phyloP scores from a whole-genome alignment of 2,113 vertebrate species.

The Cynocephalus volans region DNA sequence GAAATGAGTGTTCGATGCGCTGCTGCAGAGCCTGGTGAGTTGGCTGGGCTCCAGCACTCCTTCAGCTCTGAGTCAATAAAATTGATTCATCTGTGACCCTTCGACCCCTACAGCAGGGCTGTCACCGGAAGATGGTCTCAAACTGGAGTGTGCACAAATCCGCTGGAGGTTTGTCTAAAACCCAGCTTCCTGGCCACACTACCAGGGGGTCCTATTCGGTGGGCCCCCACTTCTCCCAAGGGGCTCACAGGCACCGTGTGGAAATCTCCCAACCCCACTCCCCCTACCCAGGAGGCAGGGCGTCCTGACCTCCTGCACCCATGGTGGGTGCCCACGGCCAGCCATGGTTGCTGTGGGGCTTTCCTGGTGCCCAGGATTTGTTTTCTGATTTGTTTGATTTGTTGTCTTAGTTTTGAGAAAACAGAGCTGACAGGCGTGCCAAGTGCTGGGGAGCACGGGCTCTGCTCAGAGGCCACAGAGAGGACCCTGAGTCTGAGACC shows the following conservation, averaged over 20 bases:
- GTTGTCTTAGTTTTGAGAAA: background rate
- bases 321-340: rapidly evolving
- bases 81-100: conserved; percentile 66
- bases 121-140: conserved; percentile 31
- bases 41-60: background rate
- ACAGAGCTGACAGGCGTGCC: background rate
- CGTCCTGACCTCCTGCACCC: rapidly evolving
- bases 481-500: background rate
- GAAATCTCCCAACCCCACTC: rapidly evolving
- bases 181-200: rapidly evolving
- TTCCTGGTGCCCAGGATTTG: background rate
- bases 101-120: conserved; percentile 48
- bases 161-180: background rate
- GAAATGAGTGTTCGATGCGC: rapidly evolving
- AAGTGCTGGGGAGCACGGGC: rapidly evolving
- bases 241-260: no score
- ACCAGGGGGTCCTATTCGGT: rapidly evolving
- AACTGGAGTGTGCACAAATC: background rate
- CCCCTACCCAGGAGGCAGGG: background rate
- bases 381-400: background rate
- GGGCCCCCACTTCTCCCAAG: background rate
- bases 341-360: rapidly evolving
- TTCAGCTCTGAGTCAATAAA: conserved; percentile 46
- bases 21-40: rapidly evolving
- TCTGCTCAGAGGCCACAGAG: background rate